Base-by-base conservation (phyloP, 1,140 invertebrate species). In the Drosophila kepulauana region DNA sequence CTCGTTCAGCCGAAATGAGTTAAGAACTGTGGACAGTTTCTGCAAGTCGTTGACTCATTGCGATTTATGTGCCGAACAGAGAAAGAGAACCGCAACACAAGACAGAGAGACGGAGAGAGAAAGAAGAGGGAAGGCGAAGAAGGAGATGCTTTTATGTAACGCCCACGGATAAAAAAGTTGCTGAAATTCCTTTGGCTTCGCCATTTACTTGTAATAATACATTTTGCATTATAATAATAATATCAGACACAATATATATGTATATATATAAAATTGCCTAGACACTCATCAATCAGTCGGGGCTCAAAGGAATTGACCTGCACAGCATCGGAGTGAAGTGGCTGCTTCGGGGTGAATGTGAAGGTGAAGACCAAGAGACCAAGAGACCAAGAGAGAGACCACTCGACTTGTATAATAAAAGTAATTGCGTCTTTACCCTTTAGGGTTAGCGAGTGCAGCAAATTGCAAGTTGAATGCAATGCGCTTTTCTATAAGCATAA, bases 381-480 rank as follows among this genome's bases (percentile, higher is more conserved):
- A 8, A 28, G 20, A 62, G 35, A 25, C 20, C 11, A 6, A 38
- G 35, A 54, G 51, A 46, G 28, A 13, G 63, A 66, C 52, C 49
- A 64, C 30, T 73, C 64, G 68, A 66, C 64, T 64, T 59, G 67
- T 79, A 86, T 91, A 91, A 91, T 91, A 88, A 88, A 91, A 91
- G 90, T 91, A 90, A 92, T 92, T 91, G 90, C 87, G 71, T 70
- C 79, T 86, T 90, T 91, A 91, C 91, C 91, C 91, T 91, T 91
- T 82, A 88, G 90, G 90, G 87, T 89, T 89, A 89, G 68, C 78
- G 71, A 87, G 77, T 89, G 69, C 38, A 89, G 85, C 81, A 89
- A 89, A 89, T 89, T 89, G 86, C 85, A 48, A 81, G 49, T 61
- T 88, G 71, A 75, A 75, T 79, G 85, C 80, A 58, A 51, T 81